These are phyloP conservation scores for Sapayoa aenigma DNA, from an alignment of 2,113 vertebrate genomes.

Conservation along the genomic window DNA sequence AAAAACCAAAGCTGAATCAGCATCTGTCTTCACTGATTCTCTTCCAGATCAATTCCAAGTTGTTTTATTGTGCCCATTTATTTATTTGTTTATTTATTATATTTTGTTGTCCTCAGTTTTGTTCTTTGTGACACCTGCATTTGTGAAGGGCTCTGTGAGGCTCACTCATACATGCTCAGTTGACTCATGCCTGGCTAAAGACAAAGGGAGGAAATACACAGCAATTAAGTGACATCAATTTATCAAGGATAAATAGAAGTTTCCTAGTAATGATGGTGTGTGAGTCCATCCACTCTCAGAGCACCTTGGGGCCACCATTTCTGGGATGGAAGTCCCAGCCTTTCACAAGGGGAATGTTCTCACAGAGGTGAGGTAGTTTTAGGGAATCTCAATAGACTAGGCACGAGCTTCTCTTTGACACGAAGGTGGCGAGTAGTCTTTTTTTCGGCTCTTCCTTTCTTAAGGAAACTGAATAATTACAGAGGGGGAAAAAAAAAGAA, in stretches of 20 bases:
- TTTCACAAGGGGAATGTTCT: background rate
- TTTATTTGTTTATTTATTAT: background rate
- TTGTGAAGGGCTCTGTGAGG: background rate
- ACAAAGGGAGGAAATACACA: background rate
- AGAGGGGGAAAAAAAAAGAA: accelerated
- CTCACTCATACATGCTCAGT: background rate
- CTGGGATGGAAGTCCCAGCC: background rate
- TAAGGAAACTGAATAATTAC: background rate
- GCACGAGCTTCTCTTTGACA: background rate
- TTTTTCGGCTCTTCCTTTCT: background rate
- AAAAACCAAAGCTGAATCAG: background rate
- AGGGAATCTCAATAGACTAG: background rate
- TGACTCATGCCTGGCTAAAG: background rate
- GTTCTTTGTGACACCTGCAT: background rate
- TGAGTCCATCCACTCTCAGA: background rate
- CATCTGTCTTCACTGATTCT: background rate
- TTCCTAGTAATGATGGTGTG: background rate
- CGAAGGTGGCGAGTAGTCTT: accelerated
- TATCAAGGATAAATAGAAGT: background rate
- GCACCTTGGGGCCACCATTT: background rate
- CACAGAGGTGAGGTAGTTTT: background rate
- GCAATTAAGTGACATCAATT: background rate
- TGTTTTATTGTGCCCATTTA: background rate
- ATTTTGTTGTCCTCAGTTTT: background rate
- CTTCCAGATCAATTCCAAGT: background rate